Evolutionary conservation across 2,797 vertebrate species (phyloP).

Genomic region (Rhinoraja longicauda): DNA sequence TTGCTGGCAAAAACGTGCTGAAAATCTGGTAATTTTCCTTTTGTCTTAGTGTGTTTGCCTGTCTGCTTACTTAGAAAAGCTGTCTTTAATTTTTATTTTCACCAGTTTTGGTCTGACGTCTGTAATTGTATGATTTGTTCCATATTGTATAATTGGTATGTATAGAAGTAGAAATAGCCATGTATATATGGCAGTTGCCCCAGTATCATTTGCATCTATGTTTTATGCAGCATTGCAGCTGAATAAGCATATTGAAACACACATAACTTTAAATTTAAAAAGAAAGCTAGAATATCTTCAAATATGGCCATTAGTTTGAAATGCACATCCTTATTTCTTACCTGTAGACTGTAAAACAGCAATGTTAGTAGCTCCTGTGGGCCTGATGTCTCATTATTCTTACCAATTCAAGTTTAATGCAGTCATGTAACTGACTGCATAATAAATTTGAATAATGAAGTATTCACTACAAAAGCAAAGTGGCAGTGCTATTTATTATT

Average conservation of each 20-base stretch:
- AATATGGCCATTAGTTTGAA: background rate
- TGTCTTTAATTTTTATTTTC: conserved; percentile 52
- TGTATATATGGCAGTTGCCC: background rate
- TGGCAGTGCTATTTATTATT: background rate
- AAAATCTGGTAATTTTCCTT: conserved; percentile 49
- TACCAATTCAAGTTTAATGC: background rate
- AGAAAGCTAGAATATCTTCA: background rate
- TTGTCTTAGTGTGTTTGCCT: conserved; percentile 51
- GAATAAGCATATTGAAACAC: background rate
- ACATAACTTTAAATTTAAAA: background rate
- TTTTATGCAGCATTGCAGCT: background rate
- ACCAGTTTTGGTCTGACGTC: conserved; percentile 38
- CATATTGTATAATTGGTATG: background rate
- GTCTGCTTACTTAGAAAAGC: conserved; percentile 45
- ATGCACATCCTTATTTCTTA: background rate
- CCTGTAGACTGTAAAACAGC: background rate
- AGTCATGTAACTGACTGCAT: background rate
- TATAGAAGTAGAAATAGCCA: background rate
- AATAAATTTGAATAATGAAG: background rate
- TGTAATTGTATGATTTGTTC: conserved; percentile 4
- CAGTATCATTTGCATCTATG: background rate
- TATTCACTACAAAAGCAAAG: background rate
- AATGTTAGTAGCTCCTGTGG: background rate
- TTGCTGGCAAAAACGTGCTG: conserved; percentile 53
- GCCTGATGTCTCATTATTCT: background rate